A percentile compares a stretch with the other conserved stretches of the same genome.
phyloP scores from a whole-genome alignment of 2,113 vertebrate species.

The Clarias macrocephalus region DNA sequence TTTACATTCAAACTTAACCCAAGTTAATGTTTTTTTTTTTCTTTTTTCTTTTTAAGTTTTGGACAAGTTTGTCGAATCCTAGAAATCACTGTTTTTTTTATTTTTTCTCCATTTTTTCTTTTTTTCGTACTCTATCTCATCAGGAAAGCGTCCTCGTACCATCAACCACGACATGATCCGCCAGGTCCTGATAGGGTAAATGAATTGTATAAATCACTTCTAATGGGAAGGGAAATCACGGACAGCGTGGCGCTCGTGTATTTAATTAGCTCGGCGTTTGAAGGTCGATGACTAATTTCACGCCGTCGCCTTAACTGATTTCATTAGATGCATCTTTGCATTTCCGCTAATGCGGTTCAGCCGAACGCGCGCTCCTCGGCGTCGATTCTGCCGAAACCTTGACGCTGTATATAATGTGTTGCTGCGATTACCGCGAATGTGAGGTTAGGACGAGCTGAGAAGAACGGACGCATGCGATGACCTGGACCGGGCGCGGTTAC shows the following conservation, averaged over 20 bases:
- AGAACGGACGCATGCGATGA: not conserved
- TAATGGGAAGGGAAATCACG: slow-evolving; percentile 38
- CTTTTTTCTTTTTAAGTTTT: no score
- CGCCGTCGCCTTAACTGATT: slow-evolving; percentile 37
- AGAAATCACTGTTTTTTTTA: no score
- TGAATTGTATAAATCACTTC: slow-evolving; percentile 40
- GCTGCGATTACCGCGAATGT: not conserved
- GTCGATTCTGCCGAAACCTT: slow-evolving; percentile 28
- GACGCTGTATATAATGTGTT: slow-evolving; percentile 41
- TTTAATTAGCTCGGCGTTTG: slow-evolving; percentile 41
- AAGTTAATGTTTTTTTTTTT: not conserved
- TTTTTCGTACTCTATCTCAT: not conserved
- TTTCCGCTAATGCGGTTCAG: slow-evolving; percentile 6
- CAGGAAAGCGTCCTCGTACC: not conserved
- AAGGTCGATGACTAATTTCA: slow-evolving; percentile 49
- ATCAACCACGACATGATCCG: slow-evolving; percentile 4
- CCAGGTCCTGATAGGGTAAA: slow-evolving; percentile 29
- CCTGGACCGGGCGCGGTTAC: not conserved
- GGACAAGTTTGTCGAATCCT: no score
- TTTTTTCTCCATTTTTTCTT: no score
- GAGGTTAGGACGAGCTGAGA: not conserved
- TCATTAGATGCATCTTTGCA: slow-evolving; percentile 39
- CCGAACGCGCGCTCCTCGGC: not conserved
- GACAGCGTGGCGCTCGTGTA: not conserved
- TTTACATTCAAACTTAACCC: not conserved